Base-by-base conservation (phyloP, 2,797 vertebrate species). In the Catamblyrhynchus diadema region DNA sequence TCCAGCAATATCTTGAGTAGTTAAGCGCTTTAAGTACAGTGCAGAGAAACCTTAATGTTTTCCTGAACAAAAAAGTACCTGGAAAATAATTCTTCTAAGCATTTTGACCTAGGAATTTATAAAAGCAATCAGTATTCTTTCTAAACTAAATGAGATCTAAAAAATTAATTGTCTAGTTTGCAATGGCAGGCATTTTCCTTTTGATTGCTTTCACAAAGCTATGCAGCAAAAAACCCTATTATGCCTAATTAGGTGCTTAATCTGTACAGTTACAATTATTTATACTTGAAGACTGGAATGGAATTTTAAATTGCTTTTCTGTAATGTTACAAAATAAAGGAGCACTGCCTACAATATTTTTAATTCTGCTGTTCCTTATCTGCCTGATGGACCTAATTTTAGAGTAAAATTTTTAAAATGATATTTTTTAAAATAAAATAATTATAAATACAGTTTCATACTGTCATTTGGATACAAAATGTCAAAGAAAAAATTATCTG, bases 181-280 rank as follows among this genome's bases (percentile, higher is more conserved):
- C 67, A 91, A 61, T 45, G 39, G 54, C 24, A 78, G 47, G 53
- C 47, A 81, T 83, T 93, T 94, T 95, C 41, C 18, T 70, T 95
- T 77, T 84, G 61, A 95, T 82, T 94, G 70, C 72, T 13, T 93
- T 93, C 48, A 83, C 48, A 87, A 61, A 93, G 21, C 32, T 72
- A 79, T 84, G 59, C 35, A 75, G 71, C 48, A 92, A 91, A 95
- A 94, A 94, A 18, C 3, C 4, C 41, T 87, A 81, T 83, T 94
- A 91, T 25, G 42, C 88, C 44, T 95, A 97, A 97, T 95, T 95
- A 91, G 82, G 47, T 96, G 39, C 48, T 74, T 35, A 64, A 62
- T 71, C 74, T 89, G 37, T 82, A 81, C 23, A 81, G 50, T 69
- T 95, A 81, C 78, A 94, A 85, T 94, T 94, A 95, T 92, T 96